phyloP scores from a whole-genome alignment of 2,797 vertebrate genomes.

The Microtus obscurus region DNA sequence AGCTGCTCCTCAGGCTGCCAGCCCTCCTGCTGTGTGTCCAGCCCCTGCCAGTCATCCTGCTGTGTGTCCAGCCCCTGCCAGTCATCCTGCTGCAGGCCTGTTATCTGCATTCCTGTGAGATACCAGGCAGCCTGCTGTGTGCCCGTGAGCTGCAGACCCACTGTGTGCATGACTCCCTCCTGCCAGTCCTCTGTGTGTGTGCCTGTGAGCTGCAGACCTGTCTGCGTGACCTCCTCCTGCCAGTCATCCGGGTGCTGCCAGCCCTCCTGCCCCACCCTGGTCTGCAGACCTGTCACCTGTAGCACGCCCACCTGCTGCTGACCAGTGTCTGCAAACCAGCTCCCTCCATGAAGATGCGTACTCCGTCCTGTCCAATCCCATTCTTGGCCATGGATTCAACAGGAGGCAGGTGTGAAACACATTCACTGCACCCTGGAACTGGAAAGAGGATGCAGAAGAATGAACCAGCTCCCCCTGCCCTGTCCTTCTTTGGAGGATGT shows the following conservation, averaged over 20 bases:
- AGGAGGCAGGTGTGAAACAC: neutral
- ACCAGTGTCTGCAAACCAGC: neutral
- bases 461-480: accelerated
- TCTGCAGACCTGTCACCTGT: slow-evolving; percentile 19
- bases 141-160: neutral
- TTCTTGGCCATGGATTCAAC: neutral
- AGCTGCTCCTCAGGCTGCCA: slow-evolving; percentile 41
- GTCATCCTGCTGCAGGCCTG: neutral
- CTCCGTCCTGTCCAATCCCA: too few species aligned
- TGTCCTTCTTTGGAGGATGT: accelerated
- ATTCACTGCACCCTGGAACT: accelerated
- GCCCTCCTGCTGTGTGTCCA: accelerated
- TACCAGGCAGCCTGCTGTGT: neutral
- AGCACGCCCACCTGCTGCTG: neutral
- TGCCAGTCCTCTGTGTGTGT: neutral
- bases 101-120: neutral
- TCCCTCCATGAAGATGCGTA: accelerated
- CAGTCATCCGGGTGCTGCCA: neutral
- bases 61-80: neutral
- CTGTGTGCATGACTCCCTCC: neutral
- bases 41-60: neutral
- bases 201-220: neutral
- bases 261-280: neutral
- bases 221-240: neutral
- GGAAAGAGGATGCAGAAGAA: neutral